phyloP scores from a whole-genome alignment of 2,888 invertebrate genomes.

The Ormyrus rosae region DNA sequence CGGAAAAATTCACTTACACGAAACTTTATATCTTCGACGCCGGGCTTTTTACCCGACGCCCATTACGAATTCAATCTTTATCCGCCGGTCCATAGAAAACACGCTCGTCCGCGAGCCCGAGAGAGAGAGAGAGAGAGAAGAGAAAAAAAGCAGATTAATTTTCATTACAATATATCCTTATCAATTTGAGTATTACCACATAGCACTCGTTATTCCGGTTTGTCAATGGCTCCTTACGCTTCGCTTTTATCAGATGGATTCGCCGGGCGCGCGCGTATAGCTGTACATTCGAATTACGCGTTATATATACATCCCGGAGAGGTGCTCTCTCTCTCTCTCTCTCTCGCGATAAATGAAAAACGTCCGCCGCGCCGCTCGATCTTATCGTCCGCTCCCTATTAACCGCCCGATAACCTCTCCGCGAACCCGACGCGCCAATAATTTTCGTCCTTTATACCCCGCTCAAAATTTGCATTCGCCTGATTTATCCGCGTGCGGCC shows the following conservation, averaged over 20 bases:
- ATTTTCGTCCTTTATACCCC: constrained; percentile 6
- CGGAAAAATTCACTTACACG: no score
- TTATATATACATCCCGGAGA: no score
- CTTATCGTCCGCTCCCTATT: constrained; percentile 23
- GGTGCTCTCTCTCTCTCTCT: background rate
- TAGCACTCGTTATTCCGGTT: constrained; percentile 43
- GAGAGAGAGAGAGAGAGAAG: background rate
- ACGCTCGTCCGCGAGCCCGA: no score
- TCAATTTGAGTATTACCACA: constrained; percentile 29
- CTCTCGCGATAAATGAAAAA: constrained; percentile 15
- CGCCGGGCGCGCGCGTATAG: background rate
- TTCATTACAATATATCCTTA: constrained; percentile 33
- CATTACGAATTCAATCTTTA: background rate
- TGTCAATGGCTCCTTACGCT: constrained; percentile 1
- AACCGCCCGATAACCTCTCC: constrained; percentile 20
- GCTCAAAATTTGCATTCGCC: background rate
- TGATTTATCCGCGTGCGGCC: constrained; percentile 25
- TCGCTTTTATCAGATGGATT: constrained; percentile 38
- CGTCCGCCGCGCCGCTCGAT: background rate
- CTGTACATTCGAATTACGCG: constrained; percentile 29
- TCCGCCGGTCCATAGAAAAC: constrained; percentile 1
- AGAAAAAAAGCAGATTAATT: constrained; percentile 27
- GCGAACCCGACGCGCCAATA: constrained; percentile 13
- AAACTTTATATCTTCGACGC: no score
- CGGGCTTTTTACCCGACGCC: no score